A percentile compares a stretch with the other conserved stretches of the same genome.
These are phyloP conservation scores for Chitala chitala DNA, from an alignment of 2,113 vertebrate species.

Conservation along the genomic window DNA sequence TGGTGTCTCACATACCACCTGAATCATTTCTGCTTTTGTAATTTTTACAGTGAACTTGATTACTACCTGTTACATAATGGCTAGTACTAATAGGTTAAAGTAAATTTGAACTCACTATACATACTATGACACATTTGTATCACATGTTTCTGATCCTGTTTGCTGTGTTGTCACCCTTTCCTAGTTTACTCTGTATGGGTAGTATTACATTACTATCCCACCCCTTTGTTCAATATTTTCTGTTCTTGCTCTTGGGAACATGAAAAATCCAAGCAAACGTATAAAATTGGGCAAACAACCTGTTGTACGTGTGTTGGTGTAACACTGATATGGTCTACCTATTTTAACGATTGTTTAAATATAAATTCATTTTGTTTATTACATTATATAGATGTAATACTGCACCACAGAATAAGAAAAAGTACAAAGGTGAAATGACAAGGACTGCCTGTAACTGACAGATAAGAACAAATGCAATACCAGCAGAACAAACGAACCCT, in stretches of 20 bases:
- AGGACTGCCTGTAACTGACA: background rate
- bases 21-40: too few relatives aligned
- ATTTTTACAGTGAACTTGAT: too few relatives aligned
- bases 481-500: background rate
- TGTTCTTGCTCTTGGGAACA: background rate
- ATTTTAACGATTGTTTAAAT: too few relatives aligned
- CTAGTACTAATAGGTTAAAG: background rate
- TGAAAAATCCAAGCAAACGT: too few relatives aligned
- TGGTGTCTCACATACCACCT: too few relatives aligned
- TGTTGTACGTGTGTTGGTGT: too few relatives aligned
- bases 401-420: too few relatives aligned
- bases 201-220: constrained; percentile 3
- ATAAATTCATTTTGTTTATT: too few relatives aligned
- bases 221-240: constrained; percentile 21
- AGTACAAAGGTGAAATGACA: background rate
- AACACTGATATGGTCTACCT: too few relatives aligned
- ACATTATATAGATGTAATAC: too few relatives aligned
- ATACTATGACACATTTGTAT: background rate
- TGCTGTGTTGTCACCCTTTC: constrained; percentile 4
- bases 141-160: constrained; percentile 18
- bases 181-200: constrained; percentile 1
- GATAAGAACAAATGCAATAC: constrained; percentile 7
- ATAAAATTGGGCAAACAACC: background rate
- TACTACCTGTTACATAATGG: too few relatives aligned
- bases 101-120: background rate